These are phyloP conservation scores for Amphiura filiformis DNA, from an alignment of 35 echinoderm and acorn worm genomes.

Conservation along the genomic window DNA sequence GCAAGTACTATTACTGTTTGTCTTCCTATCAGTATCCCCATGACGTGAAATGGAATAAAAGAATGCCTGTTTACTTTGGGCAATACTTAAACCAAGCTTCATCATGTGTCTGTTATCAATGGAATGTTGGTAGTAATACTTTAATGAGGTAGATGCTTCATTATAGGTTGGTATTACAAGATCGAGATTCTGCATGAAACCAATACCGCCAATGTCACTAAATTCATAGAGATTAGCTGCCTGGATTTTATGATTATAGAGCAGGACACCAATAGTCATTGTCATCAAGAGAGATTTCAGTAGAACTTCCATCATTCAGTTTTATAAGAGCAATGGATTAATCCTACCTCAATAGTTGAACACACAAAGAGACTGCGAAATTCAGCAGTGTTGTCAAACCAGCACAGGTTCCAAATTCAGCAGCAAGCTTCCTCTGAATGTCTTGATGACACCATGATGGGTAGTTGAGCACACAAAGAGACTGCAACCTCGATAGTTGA, in stretches of 20 bases:
- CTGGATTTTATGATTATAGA: background rate
- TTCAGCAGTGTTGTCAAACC: background rate
- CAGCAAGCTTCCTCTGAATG: background rate
- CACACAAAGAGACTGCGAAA: background rate
- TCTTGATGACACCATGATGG: background rate
- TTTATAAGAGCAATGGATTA: background rate
- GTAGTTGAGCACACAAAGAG: too few species aligned
- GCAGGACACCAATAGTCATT: background rate
- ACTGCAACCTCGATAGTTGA: too few species aligned
- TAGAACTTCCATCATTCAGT: background rate
- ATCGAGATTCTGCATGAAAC: background rate
- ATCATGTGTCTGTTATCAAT: background rate
- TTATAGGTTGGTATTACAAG: background rate
- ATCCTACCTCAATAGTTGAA: slow-evolving; percentile 9
- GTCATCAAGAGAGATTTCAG: background rate
- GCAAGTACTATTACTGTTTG: background rate
- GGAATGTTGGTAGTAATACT: background rate
- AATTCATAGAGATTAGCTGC: background rate
- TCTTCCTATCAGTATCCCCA: too few species aligned
- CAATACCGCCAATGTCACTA: background rate
- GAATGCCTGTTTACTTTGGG: background rate
- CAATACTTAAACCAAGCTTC: background rate
- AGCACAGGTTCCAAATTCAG: background rate
- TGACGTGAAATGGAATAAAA: background rate
- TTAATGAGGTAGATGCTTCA: background rate